A percentile compares a stretch with the other conserved stretches of the same genome.
These are phyloP conservation scores for Cryptocephalus primarius DNA, from an alignment of 2,888 invertebrate species.

Conservation along the genomic window DNA sequence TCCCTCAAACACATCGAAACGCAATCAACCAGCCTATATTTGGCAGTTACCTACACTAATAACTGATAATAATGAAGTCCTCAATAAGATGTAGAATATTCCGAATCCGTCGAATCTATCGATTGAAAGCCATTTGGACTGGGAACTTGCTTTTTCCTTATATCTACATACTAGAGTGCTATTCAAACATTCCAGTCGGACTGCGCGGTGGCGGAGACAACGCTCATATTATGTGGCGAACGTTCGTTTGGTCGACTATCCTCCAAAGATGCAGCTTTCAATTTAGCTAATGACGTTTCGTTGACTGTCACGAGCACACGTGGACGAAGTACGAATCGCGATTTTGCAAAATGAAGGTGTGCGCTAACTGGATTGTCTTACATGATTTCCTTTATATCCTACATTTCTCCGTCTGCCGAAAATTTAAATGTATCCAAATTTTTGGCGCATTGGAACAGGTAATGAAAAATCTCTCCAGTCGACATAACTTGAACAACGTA, in stretches of 20 bases:
- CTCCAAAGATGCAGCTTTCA: conserved; percentile 39
- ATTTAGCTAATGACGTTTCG: conserved; percentile 41
- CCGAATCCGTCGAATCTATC: conserved; percentile 26
- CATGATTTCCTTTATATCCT: no score
- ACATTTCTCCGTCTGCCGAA: no score
- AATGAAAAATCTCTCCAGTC: no score
- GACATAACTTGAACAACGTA: no score
- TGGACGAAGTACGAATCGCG: conserved; percentile 32
- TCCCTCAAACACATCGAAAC: no score
- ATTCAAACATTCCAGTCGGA: conserved; percentile 33
- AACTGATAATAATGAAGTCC: no score
- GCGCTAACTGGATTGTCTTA: neutral
- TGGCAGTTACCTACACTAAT: no score
- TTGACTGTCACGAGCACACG: conserved; percentile 38
- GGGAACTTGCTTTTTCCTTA: conserved; percentile 32
- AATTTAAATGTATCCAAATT: no score
- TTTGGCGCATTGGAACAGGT: no score
- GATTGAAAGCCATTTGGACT: conserved; percentile 31
- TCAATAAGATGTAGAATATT: conserved; percentile 11
- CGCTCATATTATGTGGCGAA: conserved; percentile 15
- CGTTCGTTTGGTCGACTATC: conserved; percentile 25
- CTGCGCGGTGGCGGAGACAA: conserved; percentile 10
- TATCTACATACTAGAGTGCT: conserved; percentile 36
- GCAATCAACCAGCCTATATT: no score
- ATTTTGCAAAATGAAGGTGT: conserved; percentile 22